These are phyloP conservation scores for Solea senegalensis DNA, from an alignment of 2,113 vertebrate species.

Conservation along the genomic window DNA sequence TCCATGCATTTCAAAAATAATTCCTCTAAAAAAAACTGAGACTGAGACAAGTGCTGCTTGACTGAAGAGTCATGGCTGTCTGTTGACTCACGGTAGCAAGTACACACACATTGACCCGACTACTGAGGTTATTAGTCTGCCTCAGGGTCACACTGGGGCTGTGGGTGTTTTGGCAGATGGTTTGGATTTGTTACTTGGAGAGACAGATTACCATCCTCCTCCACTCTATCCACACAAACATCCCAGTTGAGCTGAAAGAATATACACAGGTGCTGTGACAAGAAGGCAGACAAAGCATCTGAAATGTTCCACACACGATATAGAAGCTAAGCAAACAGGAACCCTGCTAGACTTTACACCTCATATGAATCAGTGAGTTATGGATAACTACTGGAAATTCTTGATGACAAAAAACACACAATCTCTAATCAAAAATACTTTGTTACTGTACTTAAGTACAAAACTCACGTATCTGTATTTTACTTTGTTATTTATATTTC, in stretches of 20 bases:
- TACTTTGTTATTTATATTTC: too few species aligned
- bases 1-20: too few species aligned
- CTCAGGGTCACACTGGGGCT: conserved; percentile 65
- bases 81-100: conserved; percentile 46
- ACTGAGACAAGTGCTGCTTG: too few species aligned
- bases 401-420: not conserved
- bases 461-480: too few species aligned
- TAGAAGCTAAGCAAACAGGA: conserved; percentile 46
- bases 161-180: conserved; percentile 77
- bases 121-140: conserved; percentile 48
- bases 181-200: conserved; percentile 74
- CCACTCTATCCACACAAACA: conserved; percentile 69
- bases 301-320: conserved; percentile 46
- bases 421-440: not conserved
- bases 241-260: conserved; percentile 41
- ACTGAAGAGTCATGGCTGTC: conserved; percentile 5
- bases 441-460: too few species aligned
- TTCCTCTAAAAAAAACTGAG: too few species aligned
- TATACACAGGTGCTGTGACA: conserved; percentile 28
- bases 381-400: not conserved
- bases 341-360: not conserved
- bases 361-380: not conserved
- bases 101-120: conserved; percentile 32
- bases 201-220: conserved; percentile 69
- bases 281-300: conserved; percentile 38